These are phyloP conservation scores for Gortyna flavago DNA, from an alignment of 2,888 invertebrate genomes.

Conservation along the genomic window DNA sequence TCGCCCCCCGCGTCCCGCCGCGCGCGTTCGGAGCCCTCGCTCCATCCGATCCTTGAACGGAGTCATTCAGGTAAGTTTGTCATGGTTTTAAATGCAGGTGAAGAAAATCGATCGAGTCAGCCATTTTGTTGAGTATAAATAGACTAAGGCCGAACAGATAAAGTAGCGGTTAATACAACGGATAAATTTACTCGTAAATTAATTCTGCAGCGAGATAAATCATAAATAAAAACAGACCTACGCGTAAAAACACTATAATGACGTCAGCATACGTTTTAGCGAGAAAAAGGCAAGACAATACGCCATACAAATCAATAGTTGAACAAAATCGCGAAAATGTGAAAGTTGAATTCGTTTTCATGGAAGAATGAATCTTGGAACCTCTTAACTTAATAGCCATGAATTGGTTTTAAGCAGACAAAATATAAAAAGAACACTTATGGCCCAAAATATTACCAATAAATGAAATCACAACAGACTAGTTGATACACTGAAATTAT, in stretches of 20 bases:
- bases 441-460: background rate
- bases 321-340: constrained; percentile 24
- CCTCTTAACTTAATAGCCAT: background rate
- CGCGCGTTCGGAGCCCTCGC: constrained; percentile 89
- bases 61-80: constrained; percentile 84
- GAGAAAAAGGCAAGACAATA: background rate
- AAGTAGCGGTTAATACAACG: constrained; percentile 23
- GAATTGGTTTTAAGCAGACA: background rate
- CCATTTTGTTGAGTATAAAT: constrained; percentile 82
- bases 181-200: background rate
- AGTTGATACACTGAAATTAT: background rate
- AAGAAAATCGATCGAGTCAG: constrained; percentile 80
- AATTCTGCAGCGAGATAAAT: background rate
- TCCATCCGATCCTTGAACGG: constrained; percentile 81
- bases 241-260: background rate
- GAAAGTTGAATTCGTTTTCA: constrained; percentile 35
- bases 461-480: background rate
- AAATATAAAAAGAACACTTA: background rate
- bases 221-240: background rate
- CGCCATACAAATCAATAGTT: constrained; percentile 34
- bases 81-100: constrained; percentile 78
- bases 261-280: constrained; percentile 1
- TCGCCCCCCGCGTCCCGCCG: constrained; percentile 82
- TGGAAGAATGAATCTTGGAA: background rate
- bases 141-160: constrained; percentile 57